Percentiles rank a stretch among this genome's conserved stretches.
Evolutionary conservation across 2,888 invertebrate species (phyloP).

Genomic region (Cheilosia scutellata): DNA sequence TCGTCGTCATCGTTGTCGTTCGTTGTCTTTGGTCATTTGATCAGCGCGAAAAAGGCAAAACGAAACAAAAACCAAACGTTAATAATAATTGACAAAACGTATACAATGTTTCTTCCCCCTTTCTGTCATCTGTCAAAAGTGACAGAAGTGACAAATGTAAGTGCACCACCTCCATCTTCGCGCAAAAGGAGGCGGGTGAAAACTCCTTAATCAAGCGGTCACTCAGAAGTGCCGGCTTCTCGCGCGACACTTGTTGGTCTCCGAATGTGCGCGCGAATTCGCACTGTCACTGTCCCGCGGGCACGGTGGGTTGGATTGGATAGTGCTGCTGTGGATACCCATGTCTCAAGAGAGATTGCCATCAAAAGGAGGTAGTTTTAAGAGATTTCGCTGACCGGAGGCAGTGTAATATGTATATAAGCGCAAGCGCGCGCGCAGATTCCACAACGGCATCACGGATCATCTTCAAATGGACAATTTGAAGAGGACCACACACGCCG

Average conservation of each 20-base stretch:
- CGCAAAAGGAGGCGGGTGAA: conserved; percentile 5
- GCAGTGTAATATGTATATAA: conserved; percentile 46
- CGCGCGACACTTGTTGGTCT: conserved; percentile 70
- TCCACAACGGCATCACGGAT: conserved; percentile 56
- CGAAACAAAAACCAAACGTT: conserved; percentile 44
- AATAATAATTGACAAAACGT: conserved; percentile 60
- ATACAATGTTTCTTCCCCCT: conserved; percentile 15
- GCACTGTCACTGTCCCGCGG: conserved; percentile 52
- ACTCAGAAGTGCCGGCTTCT: conserved; percentile 54
- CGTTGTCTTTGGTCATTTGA: not conserved
- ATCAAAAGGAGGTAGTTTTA: conserved; percentile 53
- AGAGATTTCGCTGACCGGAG: conserved; percentile 57
- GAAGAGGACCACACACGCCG: conserved; percentile 69
- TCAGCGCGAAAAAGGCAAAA: conserved; percentile 1
- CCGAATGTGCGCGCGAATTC: conserved; percentile 58
- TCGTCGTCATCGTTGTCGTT: not conserved
- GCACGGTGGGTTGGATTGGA: not conserved
- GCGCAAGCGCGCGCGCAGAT: conserved; percentile 30
- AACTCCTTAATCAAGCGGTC: conserved; percentile 63
- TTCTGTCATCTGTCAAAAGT: conserved; percentile 55
- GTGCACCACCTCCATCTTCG: conserved; percentile 58
- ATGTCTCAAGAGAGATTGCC: conserved; percentile 35
- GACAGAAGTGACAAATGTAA: conserved; percentile 65
- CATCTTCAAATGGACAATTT: conserved; percentile 68
- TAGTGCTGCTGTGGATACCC: not conserved